These are phyloP conservation scores for Bovichtus diacanthus DNA, from an alignment of 2,797 vertebrate species.

Conservation along the genomic window DNA sequence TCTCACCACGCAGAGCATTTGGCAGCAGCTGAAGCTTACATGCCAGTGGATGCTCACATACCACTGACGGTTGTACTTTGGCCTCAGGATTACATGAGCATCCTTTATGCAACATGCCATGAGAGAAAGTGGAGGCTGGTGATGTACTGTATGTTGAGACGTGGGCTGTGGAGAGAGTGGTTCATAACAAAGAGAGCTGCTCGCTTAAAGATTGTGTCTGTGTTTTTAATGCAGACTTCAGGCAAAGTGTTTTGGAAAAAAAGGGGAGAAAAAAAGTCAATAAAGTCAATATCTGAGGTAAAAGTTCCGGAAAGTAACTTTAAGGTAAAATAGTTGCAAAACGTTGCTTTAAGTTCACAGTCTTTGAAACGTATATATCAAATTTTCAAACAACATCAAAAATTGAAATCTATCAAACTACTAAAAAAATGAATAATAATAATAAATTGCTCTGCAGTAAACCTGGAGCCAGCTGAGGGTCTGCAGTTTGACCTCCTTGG, in stretches of 20 bases:
- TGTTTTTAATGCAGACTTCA: neutral
- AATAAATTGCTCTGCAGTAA: neutral
- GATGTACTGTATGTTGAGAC: neutral
- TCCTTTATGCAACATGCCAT: neutral
- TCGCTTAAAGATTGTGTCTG: neutral
- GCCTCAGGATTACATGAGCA: conserved; percentile 22
- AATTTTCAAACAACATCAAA: neutral
- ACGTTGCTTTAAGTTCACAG: neutral
- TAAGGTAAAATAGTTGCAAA: too few species aligned
- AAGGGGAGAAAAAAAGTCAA: too few species aligned
- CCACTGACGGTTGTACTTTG: conserved; percentile 19
- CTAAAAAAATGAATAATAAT: too few species aligned
- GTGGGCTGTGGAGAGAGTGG: neutral
- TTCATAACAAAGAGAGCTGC: neutral
- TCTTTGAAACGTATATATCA: neutral
- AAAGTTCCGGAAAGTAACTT: too few species aligned
- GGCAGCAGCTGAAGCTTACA: conserved; percentile 39
- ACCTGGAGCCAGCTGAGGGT: neutral
- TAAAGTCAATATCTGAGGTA: too few species aligned
- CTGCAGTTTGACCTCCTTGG: neutral
- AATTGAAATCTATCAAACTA: neutral
- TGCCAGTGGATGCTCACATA: conserved; percentile 13
- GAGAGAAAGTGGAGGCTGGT: neutral
- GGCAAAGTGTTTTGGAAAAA: neutral
- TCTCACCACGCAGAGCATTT: neutral